These are phyloP conservation scores for Brachionus rubens DNA, from an alignment of 1,140 invertebrate genomes.

Conservation along the genomic window DNA sequence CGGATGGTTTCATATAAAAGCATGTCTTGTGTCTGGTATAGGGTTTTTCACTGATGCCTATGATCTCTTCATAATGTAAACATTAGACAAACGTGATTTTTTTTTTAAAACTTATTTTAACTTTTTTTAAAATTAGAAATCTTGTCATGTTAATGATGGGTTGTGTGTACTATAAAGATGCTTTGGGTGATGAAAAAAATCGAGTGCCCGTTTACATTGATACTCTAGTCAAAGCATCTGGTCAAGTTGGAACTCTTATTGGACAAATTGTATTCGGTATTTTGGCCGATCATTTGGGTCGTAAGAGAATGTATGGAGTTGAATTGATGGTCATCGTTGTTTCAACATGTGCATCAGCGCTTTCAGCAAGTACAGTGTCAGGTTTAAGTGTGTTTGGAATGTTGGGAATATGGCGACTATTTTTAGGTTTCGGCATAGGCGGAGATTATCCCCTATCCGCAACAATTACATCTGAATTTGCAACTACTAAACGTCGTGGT, in stretches of 20 bases:
- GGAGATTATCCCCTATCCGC: conserved; percentile 47
- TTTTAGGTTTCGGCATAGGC: conserved; percentile 43
- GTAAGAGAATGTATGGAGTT: conserved; percentile 33
- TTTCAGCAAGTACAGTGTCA: background rate
- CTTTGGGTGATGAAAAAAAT: background rate
- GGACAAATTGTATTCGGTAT: conserved; percentile 36
- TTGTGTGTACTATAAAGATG: conserved; percentile 28
- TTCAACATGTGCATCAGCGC: background rate
- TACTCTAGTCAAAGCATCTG: conserved; percentile 18
- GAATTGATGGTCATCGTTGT: conserved; percentile 22
- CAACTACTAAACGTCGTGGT: conserved; percentile 3
- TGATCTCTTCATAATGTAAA: conserved; percentile 38
- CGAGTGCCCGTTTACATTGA: conserved; percentile 20
- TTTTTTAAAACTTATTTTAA: background rate
- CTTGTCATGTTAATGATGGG: conserved; percentile 41
- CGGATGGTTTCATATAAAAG: conserved; percentile 21
- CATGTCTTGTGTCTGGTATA: background rate
- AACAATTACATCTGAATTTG: background rate
- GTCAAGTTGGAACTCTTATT: conserved; percentile 30
- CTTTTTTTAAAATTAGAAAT: conserved; percentile 4
- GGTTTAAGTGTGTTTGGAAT: conserved; percentile 9
- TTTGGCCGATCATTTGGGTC: conserved; percentile 2
- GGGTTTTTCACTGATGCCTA: conserved; percentile 45
- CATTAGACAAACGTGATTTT: background rate
- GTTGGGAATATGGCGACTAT: conserved; percentile 14